Conservation (phyloP, 2,797 vertebrate genomes). For the Eutrigla gurnardus region DNA sequence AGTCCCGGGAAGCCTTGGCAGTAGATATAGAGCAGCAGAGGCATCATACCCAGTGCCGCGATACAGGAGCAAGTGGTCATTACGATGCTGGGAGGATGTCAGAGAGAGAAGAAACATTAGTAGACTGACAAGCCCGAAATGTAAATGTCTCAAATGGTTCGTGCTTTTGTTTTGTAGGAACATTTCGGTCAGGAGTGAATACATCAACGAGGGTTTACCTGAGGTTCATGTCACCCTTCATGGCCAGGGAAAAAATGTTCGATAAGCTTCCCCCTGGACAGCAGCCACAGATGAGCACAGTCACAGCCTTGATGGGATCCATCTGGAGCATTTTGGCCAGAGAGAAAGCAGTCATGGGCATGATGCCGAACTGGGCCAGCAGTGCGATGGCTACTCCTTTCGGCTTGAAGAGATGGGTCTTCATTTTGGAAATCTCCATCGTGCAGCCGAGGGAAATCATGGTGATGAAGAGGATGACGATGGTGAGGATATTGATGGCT, state of each 20-base stretch:
- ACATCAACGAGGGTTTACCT: conserved; percentile 79
- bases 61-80: conserved; percentile 90
- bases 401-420: conserved; percentile 83
- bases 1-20: conserved; percentile 79
- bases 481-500: conserved; percentile 67
- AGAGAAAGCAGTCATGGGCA: conserved; percentile 87
- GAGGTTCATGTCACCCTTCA: conserved; percentile 91
- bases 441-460: conserved; percentile 88
- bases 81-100: conserved; percentile 81
- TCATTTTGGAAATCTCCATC: conserved; percentile 89
- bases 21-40: conserved; percentile 88
- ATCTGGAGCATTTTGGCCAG: conserved; percentile 84
- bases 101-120: conserved; percentile 16
- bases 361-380: conserved; percentile 88
- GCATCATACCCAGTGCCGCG: conserved; percentile 87
- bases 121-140: background rate
- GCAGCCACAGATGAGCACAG: conserved; percentile 89
- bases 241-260: conserved; percentile 85
- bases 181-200: conserved; percentile 8
- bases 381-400: conserved; percentile 85
- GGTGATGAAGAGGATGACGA: conserved; percentile 78
- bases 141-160: background rate
- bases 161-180: background rate
- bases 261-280: conserved; percentile 89
- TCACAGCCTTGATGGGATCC: conserved; percentile 79